phyloP scores from a whole-genome alignment of 2,797 vertebrate species.

The Rachycentron canadum region DNA sequence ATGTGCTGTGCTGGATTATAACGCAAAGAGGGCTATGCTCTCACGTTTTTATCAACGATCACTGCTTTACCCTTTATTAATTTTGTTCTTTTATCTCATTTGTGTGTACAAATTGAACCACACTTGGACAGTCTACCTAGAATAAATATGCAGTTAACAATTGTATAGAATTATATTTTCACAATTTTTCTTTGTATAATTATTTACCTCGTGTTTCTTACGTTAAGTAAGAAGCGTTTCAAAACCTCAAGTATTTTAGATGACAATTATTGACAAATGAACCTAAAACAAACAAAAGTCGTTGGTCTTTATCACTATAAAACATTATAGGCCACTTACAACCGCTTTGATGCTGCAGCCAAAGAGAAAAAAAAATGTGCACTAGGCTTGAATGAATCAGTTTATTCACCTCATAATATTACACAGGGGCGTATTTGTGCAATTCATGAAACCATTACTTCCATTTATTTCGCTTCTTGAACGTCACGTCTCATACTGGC shows the following conservation, averaged over 20 bases:
- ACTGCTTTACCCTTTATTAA: background rate
- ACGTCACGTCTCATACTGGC: background rate
- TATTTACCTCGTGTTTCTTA: background rate
- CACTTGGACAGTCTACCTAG: background rate
- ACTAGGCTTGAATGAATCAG: background rate
- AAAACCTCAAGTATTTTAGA: background rate
- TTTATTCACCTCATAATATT: background rate
- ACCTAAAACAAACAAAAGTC: background rate
- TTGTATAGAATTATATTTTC: background rate
- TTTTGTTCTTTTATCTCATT: background rate
- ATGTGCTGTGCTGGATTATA: background rate
- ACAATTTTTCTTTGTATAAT: background rate
- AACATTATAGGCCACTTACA: too few relatives aligned
- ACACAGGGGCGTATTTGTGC: background rate
- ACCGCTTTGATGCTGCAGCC: background rate
- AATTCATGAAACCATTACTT: too few relatives aligned
- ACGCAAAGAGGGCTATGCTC: background rate
- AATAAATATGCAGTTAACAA: too few relatives aligned
- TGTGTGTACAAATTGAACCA: background rate
- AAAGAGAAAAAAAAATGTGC: background rate
- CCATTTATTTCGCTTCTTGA: too few relatives aligned
- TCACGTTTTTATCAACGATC: accelerated
- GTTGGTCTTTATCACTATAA: background rate
- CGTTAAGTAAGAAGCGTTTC: background rate
- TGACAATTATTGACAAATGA: background rate